Evolutionary conservation across 2,797 vertebrate genomes (phyloP), one percentile per base, ranked within the genome.

Genomic region (Triplophysa yarkandensis): DNA sequence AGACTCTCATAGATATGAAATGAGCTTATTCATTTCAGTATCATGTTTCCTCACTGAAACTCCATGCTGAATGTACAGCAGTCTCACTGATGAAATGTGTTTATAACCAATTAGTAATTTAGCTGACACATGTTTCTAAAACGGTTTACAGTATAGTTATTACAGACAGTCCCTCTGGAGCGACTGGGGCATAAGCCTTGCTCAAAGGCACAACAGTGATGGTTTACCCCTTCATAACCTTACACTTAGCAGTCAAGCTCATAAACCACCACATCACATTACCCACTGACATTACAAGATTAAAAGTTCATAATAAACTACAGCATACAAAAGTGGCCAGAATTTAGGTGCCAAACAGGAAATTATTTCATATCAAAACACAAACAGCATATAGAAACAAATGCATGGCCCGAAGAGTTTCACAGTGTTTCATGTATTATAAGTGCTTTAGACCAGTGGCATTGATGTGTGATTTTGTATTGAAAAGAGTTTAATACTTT

Each of bases 51-150:
- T 36, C 34, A 36, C 7, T 36, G 16, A 46, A 6, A 9, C 44
- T 46, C 16, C n/a, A 17, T 11, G 19, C 21, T 25, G 48, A 52
- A 52, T 32, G 43, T 17, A 46, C n/a, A 46, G 54, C 17, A 17
- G 16, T 27, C 14, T 16, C 30, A 14, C 13, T 13, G 13, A 13
- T 55, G 14, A 9, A 27, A 17, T 55, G 14, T 55, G 6, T 17
- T 43, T 23, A 19, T 50, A 46, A 60, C 23, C 54, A 41, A 73
- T 43, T 39, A 64, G 34, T 30, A 13, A 64, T 73, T 63, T 55
- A 73, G 34, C 46, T 30, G 23, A 64, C 60, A 63, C 44, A 10
- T 34, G 41, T n/a, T 48, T 71, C 11, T 2, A 68, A 71, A 71
- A 30, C 11, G 16, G 23, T 55, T 61, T 61, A 17, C 19, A 48